Evolutionary conservation across 2,113 vertebrate genomes (phyloP).

Genomic region (Microtus ochrogaster): DNA sequence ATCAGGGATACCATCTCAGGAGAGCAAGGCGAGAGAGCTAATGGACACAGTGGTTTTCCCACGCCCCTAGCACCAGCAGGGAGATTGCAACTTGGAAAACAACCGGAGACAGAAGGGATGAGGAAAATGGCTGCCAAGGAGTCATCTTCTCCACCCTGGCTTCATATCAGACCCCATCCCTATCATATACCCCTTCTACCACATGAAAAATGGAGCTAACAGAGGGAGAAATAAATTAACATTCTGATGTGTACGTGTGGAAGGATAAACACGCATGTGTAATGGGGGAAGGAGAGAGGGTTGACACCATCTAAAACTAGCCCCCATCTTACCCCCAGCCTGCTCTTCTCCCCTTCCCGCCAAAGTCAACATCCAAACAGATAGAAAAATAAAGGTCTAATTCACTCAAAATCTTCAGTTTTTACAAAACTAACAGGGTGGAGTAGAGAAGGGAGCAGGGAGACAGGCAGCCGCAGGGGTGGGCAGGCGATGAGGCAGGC

Average conservation of each 20-base stretch:
- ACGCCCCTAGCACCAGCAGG: slow-evolving; percentile 60
- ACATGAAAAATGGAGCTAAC: slow-evolving; percentile 41
- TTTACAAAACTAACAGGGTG: slow-evolving; percentile 89
- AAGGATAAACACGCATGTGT: slow-evolving; percentile 41
- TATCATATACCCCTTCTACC: slow-evolving; percentile 25
- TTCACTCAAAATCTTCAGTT: slow-evolving; percentile 89
- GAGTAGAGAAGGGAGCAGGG: slow-evolving; percentile 43
- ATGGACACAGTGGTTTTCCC: slow-evolving; percentile 58
- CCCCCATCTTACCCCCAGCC: slow-evolving; percentile 63
- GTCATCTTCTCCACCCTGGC: slow-evolving; percentile 56
- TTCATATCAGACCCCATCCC: slow-evolving; percentile 26
- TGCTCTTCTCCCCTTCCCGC: slow-evolving; percentile 77
- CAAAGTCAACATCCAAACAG: slow-evolving; percentile 85
- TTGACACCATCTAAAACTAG: slow-evolving; percentile 27
- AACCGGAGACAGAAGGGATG: background rate
- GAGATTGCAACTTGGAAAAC: slow-evolving; percentile 51
- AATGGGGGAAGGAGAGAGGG: background rate
- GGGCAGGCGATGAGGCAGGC: slow-evolving; percentile 62
- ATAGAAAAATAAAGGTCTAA: slow-evolving; percentile 92
- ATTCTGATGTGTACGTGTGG: slow-evolving; percentile 35
- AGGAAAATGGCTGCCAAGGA: slow-evolving; percentile 34
- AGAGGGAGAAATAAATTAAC: slow-evolving; percentile 80
- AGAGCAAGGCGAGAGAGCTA: slow-evolving; percentile 3
- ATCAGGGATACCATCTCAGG: background rate
- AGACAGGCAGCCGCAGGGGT: slow-evolving; percentile 58